Evolutionary conservation across 2,113 vertebrate species (phyloP), one percentile per base, ranked within the genome.

Genomic region (Ciconia boyciana): DNA sequence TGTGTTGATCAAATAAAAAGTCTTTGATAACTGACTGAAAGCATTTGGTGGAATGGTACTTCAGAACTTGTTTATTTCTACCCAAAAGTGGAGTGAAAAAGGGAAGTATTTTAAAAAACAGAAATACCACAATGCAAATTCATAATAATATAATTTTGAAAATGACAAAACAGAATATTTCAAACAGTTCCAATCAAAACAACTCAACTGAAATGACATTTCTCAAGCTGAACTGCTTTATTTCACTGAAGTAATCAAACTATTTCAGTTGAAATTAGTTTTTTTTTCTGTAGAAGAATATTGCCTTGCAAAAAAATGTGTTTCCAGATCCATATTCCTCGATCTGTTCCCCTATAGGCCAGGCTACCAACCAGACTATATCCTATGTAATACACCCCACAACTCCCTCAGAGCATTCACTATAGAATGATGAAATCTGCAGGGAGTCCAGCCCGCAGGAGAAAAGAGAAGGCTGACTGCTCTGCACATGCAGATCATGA

Each of bases 401-500:
- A 61, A 17, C 5, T 39, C n/a, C 29, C 17, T 70, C 58, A 60
- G 36, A 25, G 24, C 11, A 26, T 12, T 68, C 34, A 18, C 5
- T 32, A 9, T 1, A 18, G 22, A 72, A 31, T n/a, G 13, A 66
- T 26, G 22, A 32, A 18, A 55, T 26, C 34, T 62, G 6, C 29
- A 41, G 4, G 14, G 48, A 82, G 18, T 36, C 43, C 57, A 83
- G 19, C 10, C 22, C 14, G 64, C 9, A 44, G 18, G 18, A 71
- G 48, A 87, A 83, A 89, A 64, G 14, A 25, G 41, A 58, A 68
- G 21, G 20, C 41, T 55, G 52, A 34, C 11, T 69, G 36, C 20
- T 64, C 11, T 46, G 26, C 10, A 43, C 1, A 2, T 22, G 19
- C 29, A 62, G 7, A 54, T 4, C 1, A 0, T 20, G 13, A 34